Base-by-base conservation (phyloP, 2,113 vertebrate genomes). In the Spilogale gracilis region DNA sequence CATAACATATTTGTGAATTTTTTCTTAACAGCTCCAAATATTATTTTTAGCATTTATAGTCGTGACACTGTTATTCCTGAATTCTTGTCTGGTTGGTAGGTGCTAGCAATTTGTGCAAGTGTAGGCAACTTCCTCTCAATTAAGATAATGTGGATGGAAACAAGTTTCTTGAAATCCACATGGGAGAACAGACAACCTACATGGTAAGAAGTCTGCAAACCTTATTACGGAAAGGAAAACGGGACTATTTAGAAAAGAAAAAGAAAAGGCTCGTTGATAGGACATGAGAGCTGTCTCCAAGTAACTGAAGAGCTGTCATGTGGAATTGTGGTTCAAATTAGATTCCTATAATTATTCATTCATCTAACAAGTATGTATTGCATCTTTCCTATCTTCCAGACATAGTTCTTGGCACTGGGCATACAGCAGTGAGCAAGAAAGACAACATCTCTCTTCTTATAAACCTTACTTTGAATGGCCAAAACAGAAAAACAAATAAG, bases 261-360 rank as follows among this genome's bases (percentile, higher is more conserved):
- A 93, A 95, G 23, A 73, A 84, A 92, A 81, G 65, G 10, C 61
- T 95, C 84, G 81, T 74, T 74, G 89, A 63, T 82, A 85, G 88
- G 80, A 95, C 63, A 97, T 56, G 90, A 95, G 94, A 84, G 89
- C 74, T 92, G 73, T 95, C 94, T 92, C 73, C 20, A 93, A 83
- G 78, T 63, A 80, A 93, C 61, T 84, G 96, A 96, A 91, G 92
- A 91, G 74, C 94, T 95, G 90, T 94, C 97, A 88, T 80, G 84
- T 80, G 63, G 83, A 96, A 95, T 74, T 95, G 83, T 73, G 89
- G 95, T 88, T 96, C 94, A 94, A 88, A 94, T 96, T 81, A 94
- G 94, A 96, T 96, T 92, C 48, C 90, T 88, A 16, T 56, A 91
- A 91, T 92, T 90, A 97, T 87, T 96, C 92, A 87, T 56, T 63